A percentile compares a stretch with the other conserved stretches of the same genome.
phyloP scores from a whole-genome alignment of 1,140 invertebrate genomes.

The Brachionus manjavacas region DNA sequence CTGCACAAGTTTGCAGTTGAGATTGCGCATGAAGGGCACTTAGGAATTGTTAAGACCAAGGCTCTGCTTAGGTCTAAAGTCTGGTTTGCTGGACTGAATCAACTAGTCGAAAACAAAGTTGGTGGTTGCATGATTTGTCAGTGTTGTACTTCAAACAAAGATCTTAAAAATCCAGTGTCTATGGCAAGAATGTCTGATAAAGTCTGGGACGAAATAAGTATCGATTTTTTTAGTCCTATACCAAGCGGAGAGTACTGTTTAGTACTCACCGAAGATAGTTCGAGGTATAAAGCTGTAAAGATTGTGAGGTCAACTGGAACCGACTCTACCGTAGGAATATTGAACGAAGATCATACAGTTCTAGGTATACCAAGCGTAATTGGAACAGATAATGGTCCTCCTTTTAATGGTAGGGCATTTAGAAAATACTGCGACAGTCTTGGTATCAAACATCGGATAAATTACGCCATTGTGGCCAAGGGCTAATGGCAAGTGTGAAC shows the following conservation, averaged over 20 bases:
- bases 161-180: not conserved
- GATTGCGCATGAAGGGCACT: constrained; percentile 44
- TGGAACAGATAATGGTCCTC: not conserved
- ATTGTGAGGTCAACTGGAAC: not conserved
- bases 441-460: not conserved
- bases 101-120: constrained; percentile 43
- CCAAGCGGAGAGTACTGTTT: not conserved
- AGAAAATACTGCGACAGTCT: not conserved
- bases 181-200: not conserved
- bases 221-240: not conserved
- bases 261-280: not conserved
- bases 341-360: not conserved
- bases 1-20: constrained; percentile 43
- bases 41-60: constrained; percentile 46
- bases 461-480: not conserved
- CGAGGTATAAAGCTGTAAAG: not conserved
- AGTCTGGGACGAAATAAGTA: not conserved
- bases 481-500: not conserved
- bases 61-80: constrained; percentile 44
- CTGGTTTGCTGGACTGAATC: constrained; percentile 45
- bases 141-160: not conserved
- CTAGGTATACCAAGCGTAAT: not conserved
- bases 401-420: not conserved
- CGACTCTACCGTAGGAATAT: not conserved
- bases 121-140: constrained; percentile 34